Evolutionary conservation across 2,888 invertebrate genomes (phyloP).

Genomic region (Hirtodrosophila cameraria): DNA sequence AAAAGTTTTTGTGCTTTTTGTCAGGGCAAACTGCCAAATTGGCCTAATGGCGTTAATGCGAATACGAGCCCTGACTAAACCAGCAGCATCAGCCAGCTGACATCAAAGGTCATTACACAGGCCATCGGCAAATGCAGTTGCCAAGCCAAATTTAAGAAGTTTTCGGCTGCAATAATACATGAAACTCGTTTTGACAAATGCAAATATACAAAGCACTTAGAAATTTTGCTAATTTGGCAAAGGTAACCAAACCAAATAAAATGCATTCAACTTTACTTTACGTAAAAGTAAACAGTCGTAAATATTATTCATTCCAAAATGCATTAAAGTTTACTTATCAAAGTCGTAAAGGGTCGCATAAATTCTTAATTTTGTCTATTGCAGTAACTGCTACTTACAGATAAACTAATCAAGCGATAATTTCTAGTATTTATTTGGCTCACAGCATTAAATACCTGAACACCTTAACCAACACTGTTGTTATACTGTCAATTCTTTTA

Average conservation of each 20-base stretch:
- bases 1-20: conserved; percentile 50
- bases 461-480: conserved; percentile 28
- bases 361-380: neutral
- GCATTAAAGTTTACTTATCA: neutral
- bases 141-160: conserved; percentile 44
- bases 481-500: neutral
- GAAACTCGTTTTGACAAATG: conserved; percentile 42
- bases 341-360: neutral
- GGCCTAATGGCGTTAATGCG: conserved; percentile 80
- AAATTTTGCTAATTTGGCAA: conserved; percentile 54
- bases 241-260: conserved; percentile 22
- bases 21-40: conserved; percentile 75
- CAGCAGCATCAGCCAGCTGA: conserved; percentile 53
- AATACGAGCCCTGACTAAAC: conserved; percentile 70
- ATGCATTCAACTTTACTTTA: neutral
- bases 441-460: neutral
- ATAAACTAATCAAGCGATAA: no score
- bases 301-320: no score
- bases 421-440: neutral
- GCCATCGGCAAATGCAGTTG: conserved; percentile 55
- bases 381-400: neutral
- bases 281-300: neutral
- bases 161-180: conserved; percentile 22
- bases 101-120: conserved; percentile 65
- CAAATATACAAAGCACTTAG: conserved; percentile 43